phyloP scores from a whole-genome alignment of 2,113 vertebrate genomes.

The Odobenus rosmarus region DNA sequence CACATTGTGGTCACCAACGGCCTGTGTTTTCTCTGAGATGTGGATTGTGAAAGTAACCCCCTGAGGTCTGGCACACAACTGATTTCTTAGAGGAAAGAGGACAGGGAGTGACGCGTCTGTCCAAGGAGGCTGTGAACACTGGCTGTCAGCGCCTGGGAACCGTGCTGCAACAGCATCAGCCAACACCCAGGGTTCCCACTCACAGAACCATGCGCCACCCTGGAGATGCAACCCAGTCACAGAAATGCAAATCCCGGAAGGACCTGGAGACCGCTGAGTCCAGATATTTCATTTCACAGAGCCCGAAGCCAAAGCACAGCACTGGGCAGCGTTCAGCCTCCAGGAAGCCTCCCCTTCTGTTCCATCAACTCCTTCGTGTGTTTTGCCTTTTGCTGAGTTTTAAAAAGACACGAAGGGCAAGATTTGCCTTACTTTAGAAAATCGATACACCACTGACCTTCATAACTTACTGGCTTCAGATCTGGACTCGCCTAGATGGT shows the following conservation, averaged over 20 bases:
- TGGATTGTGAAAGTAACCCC: conserved; percentile 70
- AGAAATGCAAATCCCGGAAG: not conserved
- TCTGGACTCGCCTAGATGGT: not conserved
- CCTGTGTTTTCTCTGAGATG: conserved; percentile 49
- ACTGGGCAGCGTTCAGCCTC: fast-evolving
- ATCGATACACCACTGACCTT: not conserved
- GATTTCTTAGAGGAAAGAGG: conserved; percentile 27
- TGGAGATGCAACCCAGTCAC: not conserved
- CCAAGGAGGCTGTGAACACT: not conserved
- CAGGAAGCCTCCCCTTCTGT: fast-evolving
- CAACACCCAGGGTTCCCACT: not conserved
- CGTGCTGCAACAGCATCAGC: fast-evolving
- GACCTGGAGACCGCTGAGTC: not conserved
- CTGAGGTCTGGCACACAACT: conserved; percentile 67
- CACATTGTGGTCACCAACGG: conserved; percentile 51
- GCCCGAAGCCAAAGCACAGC: not conserved
- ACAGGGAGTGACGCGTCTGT: not conserved
- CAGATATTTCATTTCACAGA: not conserved
- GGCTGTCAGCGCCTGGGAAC: not conserved
- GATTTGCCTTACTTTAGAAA: not conserved
- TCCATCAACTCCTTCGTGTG: not conserved
- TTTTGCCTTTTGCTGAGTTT: not conserved
- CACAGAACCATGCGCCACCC: fast-evolving
- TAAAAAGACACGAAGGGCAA: not conserved
- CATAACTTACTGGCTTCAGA: not conserved